Base-by-base conservation (phyloP, 1,140 invertebrate genomes). In the Drosophila sechellia region DNA sequence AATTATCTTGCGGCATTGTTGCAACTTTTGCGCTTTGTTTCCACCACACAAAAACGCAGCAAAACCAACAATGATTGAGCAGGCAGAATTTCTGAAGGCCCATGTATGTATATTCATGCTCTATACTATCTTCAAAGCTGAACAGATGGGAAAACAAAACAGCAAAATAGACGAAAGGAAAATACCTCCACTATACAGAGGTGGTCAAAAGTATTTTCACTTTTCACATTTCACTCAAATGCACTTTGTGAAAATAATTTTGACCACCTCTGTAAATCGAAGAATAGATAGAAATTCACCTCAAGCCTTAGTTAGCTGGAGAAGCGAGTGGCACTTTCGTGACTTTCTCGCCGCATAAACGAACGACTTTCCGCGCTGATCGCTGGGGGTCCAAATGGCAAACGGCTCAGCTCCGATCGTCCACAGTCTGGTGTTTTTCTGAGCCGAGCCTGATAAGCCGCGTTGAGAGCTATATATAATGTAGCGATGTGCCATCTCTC, bases 11-110 rank as follows among this genome's bases (percentile, higher is more conserved):
- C 50, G 35, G 70, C 81, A 78, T 87, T 87, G 81, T 87, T 83
- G 79, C 75, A 87, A 86, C 79, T 79, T 79, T 81, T 83, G 70
- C 81, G 76, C 71, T 81, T 83, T 86, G 84, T 79, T 87, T 72
- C 64, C 35, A 66, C 31, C 52, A 56, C 50, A 39, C 31, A 13
- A 39, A 55, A 31, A 31, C 39, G 10, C 56, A 42, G 35, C 46
- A 54, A 34, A 15, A 65, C 50, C 20, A 75, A 55, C 49, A 31
- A 59, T 17, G 20, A 59, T 59, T 53, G 48, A 59, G 46, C 48
- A 50, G 34, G 20, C 45, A 37, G 39, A 39, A 27, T 34, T 60
- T 13, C 0, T 6, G n/a, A 42, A 55, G 25, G 43, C 61, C 61
- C 15, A 59, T 22, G 17, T 22, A 27, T 34, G 17, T 17, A 34